These are phyloP conservation scores for Neoitamus cyanurus DNA, from an alignment of 2,888 invertebrate species.

Conservation along the genomic window DNA sequence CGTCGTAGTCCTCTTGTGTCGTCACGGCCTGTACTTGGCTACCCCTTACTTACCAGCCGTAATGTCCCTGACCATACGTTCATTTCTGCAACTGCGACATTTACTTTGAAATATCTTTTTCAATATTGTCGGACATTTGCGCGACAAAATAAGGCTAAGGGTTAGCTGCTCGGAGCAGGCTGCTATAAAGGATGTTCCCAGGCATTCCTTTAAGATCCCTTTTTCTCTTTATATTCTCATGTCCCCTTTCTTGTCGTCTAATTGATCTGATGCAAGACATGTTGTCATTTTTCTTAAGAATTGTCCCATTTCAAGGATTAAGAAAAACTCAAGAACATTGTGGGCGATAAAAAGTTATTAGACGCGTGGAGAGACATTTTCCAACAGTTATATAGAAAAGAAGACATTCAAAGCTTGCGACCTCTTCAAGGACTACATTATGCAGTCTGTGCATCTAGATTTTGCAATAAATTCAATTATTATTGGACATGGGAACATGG, in stretches of 20 bases:
- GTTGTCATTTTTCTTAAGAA: not conserved
- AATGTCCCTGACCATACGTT: not conserved
- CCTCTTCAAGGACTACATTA: not conserved
- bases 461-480: no score
- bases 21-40: not conserved
- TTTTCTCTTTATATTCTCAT: not conserved
- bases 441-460: no score
- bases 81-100: not conserved
- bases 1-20: not conserved
- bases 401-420: not conserved
- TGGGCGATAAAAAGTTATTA: not conserved
- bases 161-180: not conserved
- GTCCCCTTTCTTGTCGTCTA: not conserved
- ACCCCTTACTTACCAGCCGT: not conserved
- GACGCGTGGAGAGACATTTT: not conserved
- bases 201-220: not conserved
- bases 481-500: no score
- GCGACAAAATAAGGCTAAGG: not conserved
- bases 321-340: not conserved
- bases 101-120: slow-evolving; percentile 1
- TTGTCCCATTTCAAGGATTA: not conserved
- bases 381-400: not conserved
- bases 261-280: not conserved
- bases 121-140: not conserved
- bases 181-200: not conserved